These are phyloP conservation scores for Podarcis cretensis DNA, from an alignment of 2,113 vertebrate genomes.

Conservation along the genomic window DNA sequence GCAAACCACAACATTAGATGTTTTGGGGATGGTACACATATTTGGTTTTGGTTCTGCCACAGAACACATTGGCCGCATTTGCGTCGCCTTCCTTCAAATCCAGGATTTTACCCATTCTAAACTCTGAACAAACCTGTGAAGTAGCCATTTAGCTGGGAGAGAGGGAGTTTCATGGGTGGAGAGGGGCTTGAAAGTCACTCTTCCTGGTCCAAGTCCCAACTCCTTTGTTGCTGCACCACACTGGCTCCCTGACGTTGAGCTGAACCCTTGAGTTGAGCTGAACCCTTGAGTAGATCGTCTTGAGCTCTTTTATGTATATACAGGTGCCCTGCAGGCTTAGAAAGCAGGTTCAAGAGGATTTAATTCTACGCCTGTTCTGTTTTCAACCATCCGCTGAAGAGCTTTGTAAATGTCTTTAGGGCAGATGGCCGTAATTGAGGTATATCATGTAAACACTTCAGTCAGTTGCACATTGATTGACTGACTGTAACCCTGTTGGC, in stretches of 20 bases:
- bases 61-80: too few relatives aligned
- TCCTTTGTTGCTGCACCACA: not conserved
- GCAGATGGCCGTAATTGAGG: constrained; percentile 20
- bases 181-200: not conserved
- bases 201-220: not conserved
- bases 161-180: not conserved
- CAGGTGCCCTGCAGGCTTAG: not conserved
- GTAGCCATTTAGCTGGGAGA: not conserved
- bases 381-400: constrained; percentile 24
- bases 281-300: not conserved
- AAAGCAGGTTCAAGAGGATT: constrained; percentile 8
- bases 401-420: constrained; percentile 29
- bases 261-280: not conserved
- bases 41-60: too few relatives aligned
- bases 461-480: not conserved
- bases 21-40: not conserved
- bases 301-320: not conserved
- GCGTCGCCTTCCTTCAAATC: not conserved
- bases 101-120: not conserved
- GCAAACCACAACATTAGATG: too few relatives aligned
- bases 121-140: not conserved
- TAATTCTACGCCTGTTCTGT: not conserved
- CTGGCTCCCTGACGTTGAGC: too few relatives aligned
- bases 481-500: constrained; percentile 24
- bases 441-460: constrained; percentile 23